Conservation (phyloP, 2,797 vertebrate genomes). For the Sebastiscus tertius region DNA sequence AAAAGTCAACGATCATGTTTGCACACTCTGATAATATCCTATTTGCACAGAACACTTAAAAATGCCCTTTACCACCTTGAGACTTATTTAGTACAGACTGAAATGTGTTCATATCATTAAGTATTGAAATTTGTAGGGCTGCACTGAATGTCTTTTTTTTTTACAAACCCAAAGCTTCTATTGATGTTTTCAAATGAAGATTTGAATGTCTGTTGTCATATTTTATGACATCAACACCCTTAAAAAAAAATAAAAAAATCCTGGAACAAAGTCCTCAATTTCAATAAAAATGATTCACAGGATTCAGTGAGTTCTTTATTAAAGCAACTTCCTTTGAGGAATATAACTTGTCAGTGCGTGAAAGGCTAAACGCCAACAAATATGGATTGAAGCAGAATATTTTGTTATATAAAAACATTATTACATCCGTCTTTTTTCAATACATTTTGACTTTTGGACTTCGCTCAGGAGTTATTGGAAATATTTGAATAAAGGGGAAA, state of each 20-base stretch:
- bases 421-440: neutral
- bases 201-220: neutral
- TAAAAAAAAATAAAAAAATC: neutral
- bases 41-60: neutral
- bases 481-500: neutral
- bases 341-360: neutral
- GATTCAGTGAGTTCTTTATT: neutral
- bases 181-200: neutral
- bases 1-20: slow-evolving; percentile 13
- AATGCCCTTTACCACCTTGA: neutral
- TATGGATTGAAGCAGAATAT: neutral
- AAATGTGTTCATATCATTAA: neutral
- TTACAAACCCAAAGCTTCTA: neutral
- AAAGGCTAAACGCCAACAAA: neutral
- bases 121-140: neutral
- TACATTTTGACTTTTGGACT: neutral
- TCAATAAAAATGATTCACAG: no score
- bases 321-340: neutral
- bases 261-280: no score
- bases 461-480: no score
- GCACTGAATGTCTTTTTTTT: neutral
- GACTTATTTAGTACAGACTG: neutral
- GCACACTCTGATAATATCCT: slow-evolving; percentile 4
- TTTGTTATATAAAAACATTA: neutral
- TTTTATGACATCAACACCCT: neutral